Percentiles rank a stretch among this genome's conserved stretches.
These are phyloP conservation scores for Acropora yongei DNA, from an alignment of 64 coral and sea anemone genomes.

Conservation along the genomic window DNA sequence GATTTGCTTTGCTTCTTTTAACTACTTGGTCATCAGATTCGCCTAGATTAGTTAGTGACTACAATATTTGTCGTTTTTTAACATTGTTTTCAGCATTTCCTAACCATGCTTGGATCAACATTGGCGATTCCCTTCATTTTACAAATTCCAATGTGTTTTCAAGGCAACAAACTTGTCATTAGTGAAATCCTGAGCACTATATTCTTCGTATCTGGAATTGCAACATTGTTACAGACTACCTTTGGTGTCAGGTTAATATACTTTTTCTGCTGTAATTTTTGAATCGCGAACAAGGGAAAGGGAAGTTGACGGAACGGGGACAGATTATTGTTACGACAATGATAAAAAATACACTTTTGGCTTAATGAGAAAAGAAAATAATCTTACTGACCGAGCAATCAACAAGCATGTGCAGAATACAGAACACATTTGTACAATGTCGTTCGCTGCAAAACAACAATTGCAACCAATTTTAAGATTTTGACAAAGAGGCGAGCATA, in stretches of 20 bases:
- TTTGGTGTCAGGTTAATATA: conserved; percentile 87
- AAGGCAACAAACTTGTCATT: conserved; percentile 65
- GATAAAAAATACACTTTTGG: no score
- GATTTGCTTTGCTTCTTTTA: not conserved
- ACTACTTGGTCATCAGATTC: not conserved
- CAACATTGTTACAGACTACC: conserved; percentile 78
- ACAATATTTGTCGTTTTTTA: not conserved
- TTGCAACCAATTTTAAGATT: no score
- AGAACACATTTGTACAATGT: no score
- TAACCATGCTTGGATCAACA: conserved; percentile 93
- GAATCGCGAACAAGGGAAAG: not conserved
- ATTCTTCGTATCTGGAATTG: conserved; percentile 87
- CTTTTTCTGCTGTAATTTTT: not conserved
- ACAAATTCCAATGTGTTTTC: conserved; percentile 72
- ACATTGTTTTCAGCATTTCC: conserved; percentile 77
- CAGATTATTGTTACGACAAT: not conserved
- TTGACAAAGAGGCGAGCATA: no score
- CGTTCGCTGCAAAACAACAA: no score
- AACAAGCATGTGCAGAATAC: no score
- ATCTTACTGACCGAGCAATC: no score
- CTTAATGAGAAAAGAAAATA: no score
- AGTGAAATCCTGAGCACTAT: conserved; percentile 88
- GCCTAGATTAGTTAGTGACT: no score
- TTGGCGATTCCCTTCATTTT: conserved; percentile 84
- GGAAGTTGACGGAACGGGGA: not conserved